These are phyloP conservation scores for Bubalus kerabau DNA, from an alignment of 2,113 vertebrate genomes.

Conservation along the genomic window DNA sequence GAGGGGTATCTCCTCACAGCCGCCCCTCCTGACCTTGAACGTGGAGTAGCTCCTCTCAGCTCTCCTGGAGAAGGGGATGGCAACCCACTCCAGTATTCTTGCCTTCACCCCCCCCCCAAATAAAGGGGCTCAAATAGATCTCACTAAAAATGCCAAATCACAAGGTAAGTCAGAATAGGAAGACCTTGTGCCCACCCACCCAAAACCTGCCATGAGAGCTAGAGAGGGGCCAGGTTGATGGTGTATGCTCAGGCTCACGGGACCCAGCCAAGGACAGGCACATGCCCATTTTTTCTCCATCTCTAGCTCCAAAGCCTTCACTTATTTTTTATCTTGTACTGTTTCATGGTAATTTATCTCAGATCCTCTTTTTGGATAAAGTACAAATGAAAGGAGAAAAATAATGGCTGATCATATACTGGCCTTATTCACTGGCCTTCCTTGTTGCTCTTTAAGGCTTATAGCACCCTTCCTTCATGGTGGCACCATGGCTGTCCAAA, in stretches of 20 bases:
- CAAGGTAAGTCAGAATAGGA: not conserved
- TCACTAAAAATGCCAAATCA: not conserved
- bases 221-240: not conserved
- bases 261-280: not conserved
- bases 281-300: not conserved
- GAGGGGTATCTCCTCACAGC: too few relatives aligned
- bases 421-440: not conserved
- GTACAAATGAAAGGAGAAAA: slow-evolving; percentile 11
- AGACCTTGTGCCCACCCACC: not conserved
- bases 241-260: not conserved
- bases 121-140: too few relatives aligned
- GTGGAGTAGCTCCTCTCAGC: too few relatives aligned
- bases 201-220: not conserved
- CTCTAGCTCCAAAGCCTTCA: not conserved
- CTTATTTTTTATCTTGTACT: not conserved
- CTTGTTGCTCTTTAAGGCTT: not conserved
- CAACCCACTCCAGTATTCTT: too few relatives aligned
- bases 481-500: not conserved
- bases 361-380: not conserved
- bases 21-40: too few relatives aligned
- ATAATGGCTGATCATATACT: not conserved
- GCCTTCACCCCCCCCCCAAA: too few relatives aligned
- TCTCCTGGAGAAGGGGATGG: too few relatives aligned
- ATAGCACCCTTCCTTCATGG: not conserved
- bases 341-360: not conserved